A percentile compares a stretch with the other conserved stretches of the same genome.
Conservation (phyloP, 1,140 invertebrate species). For the Bombus picipes region DNA sequence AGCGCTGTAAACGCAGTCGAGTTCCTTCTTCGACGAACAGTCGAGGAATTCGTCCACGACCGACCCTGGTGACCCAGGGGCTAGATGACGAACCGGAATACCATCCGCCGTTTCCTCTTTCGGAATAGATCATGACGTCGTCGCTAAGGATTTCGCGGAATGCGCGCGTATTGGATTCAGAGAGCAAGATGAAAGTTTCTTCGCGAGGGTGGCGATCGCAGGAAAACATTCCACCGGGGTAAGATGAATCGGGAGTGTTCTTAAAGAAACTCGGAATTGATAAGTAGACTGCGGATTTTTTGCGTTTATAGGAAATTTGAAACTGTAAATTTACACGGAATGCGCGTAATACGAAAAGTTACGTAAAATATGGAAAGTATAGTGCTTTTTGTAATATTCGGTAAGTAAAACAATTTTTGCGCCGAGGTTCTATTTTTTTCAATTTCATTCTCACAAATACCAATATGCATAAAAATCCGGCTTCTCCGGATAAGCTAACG, state of each 20-base stretch:
- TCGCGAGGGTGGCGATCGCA: not conserved
- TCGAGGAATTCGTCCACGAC: conserved; percentile 31
- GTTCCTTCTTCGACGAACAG: not conserved
- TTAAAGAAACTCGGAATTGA: not conserved
- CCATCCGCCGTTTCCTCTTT: not conserved
- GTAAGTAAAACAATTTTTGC: no score
- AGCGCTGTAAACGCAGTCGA: not conserved
- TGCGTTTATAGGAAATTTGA: no score
- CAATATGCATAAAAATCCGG: no score
- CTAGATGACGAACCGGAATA: conserved; percentile 33
- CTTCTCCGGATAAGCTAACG: no score
- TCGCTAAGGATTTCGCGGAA: not conserved
- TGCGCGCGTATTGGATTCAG: conserved; percentile 11
- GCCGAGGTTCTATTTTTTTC: no score
- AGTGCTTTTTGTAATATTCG: no score
- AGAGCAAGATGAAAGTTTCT: not conserved
- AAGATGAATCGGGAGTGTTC: not conserved
- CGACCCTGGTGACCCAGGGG: not conserved
- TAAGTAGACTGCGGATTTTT: not conserved
- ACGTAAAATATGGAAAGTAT: no score
- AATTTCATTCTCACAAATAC: no score
- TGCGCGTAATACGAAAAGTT: no score
- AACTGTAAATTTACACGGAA: no score
- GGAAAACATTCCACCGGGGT: not conserved
- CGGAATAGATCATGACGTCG: conserved; percentile 21